These are phyloP conservation scores for Argopecten irradians DNA, from an alignment of 1,140 invertebrate genomes.

Conservation along the genomic window DNA sequence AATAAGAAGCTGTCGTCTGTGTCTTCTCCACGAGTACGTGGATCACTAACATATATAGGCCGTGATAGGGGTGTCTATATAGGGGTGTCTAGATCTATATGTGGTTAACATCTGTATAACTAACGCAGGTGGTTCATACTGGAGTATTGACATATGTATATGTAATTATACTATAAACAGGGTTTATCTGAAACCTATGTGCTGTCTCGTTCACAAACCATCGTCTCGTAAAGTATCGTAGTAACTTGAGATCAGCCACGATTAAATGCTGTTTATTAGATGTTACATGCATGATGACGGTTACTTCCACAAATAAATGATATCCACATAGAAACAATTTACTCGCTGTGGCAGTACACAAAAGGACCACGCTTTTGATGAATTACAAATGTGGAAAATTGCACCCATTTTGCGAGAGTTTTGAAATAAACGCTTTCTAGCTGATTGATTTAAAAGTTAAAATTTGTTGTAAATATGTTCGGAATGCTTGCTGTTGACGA, in stretches of 20 bases:
- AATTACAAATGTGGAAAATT: neutral
- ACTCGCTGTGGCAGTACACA: neutral
- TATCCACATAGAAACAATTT: neutral
- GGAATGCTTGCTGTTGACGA: neutral
- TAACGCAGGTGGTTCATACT: neutral
- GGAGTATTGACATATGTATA: neutral
- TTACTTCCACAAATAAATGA: neutral
- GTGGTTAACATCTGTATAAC: neutral
- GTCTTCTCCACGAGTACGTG: no score
- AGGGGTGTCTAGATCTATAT: neutral
- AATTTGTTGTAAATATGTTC: slow-evolving; percentile 2
- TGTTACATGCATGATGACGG: neutral
- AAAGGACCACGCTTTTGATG: neutral
- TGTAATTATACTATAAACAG: neutral
- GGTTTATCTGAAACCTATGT: neutral
- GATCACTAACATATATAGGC: no score
- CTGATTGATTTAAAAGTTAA: slow-evolving; percentile 18
- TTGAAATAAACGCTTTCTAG: slow-evolving; percentile 1
- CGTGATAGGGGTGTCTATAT: no score
- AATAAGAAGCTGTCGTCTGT: no score
- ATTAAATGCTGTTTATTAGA: neutral
- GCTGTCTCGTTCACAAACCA: neutral
- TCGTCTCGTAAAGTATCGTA: neutral
- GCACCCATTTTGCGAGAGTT: neutral
- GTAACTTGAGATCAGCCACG: neutral